Conservation (phyloP, 2,113 vertebrate genomes). For the Gavia stellata region DNA sequence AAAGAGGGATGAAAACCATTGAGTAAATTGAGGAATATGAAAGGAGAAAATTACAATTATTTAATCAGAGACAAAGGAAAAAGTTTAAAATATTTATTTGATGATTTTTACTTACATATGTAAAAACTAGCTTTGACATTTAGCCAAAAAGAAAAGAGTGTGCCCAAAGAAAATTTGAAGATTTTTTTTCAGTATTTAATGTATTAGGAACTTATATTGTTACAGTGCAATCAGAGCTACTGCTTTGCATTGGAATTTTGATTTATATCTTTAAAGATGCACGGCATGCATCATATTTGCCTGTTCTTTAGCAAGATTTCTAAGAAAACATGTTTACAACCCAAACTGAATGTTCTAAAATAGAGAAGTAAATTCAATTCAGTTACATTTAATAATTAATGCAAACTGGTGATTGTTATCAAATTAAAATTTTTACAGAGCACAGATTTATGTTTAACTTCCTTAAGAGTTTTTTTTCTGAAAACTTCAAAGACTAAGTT, state of each 20-base stretch:
- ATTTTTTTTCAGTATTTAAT: not conserved
- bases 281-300: not conserved
- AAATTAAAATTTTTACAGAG: not conserved
- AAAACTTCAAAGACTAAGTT: not conserved
- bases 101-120: not conserved
- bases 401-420: not conserved
- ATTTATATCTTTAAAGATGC: not conserved
- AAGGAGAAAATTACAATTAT: not conserved
- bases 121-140: not conserved
- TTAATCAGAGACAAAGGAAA: not conserved
- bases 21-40: not conserved
- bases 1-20: not conserved
- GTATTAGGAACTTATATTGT: not conserved
- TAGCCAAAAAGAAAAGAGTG: not conserved
- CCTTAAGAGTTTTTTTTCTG: not conserved
- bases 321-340: not conserved
- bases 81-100: not conserved
- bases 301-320: not conserved
- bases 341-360: not conserved
- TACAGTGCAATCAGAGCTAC: not conserved
- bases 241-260: not conserved
- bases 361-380: not conserved
- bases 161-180: not conserved
- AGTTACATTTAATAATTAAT: not conserved
- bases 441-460: not conserved